Base-by-base conservation (phyloP, 2,797 vertebrate genomes). In the Ptychobarbus kaznakovi region DNA sequence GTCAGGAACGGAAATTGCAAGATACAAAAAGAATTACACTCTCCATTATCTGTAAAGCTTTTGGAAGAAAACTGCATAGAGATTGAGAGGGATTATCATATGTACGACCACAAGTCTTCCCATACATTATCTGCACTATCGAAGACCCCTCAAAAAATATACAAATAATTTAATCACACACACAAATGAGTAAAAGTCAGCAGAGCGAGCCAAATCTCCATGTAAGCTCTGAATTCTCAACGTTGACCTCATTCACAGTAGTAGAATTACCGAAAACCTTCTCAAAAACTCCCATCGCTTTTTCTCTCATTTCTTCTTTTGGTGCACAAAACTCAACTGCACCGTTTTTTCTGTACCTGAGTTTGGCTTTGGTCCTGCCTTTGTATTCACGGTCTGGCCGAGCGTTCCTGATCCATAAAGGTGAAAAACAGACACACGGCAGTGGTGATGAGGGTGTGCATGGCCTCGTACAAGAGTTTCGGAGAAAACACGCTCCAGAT, bases 401-500 rank as follows among this genome's bases (percentile, higher is more conserved):
- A 80, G 25, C 81, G 88, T 89, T 95, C 96, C 90, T 96, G 96
- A 90, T 97, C 96, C 94, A 96, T 95, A 6, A 94, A 94, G 86
- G 94, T 95, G 93, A 98, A 98, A 90, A 97, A 92, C 12, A 96
- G 82, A 74, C 97, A 98, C 84, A 97, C 46, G 1, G 87, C 89
- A 0, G 96, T 93, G 0, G 96, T 96, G 89, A 99, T 91, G 90
- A 98, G 93, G 22, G 97, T 94, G 56, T 96, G 97, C 91, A 96
- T 92, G 22, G 96, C 96, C 92, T 98, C 97, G 0, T 99, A 99
- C 5, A 99, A 96, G 0, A 99, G 93, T 88, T 99, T 99, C 1
- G 98, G 98, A 0, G 98, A 99, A 90, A 99, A 99, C 70, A 99
- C 98, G 0, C 97, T 99, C 98, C 98, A 99, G 91, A 99, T 98